phyloP scores from a whole-genome alignment of 2,113 vertebrate species.

The Mastomys coucha region DNA sequence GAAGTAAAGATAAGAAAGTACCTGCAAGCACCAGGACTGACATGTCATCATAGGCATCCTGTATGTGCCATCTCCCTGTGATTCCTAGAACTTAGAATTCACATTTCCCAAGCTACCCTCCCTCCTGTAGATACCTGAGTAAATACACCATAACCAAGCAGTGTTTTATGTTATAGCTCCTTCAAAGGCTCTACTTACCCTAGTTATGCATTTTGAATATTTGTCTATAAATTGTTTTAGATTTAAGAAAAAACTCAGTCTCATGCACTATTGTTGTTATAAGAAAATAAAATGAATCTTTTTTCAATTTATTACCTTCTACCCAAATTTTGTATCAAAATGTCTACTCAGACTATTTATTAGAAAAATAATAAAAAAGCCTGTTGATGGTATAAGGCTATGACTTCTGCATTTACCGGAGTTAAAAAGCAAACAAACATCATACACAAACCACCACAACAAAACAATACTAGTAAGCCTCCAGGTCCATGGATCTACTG shows the following conservation, averaged over 20 bases:
- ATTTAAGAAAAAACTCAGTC: not conserved
- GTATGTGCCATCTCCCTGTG: not conserved
- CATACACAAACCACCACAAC: no score
- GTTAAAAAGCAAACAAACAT: not conserved
- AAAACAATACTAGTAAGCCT: not conserved
- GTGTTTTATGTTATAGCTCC: not conserved
- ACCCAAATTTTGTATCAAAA: not conserved
- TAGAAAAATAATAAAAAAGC: not conserved
- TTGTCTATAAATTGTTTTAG: not conserved
- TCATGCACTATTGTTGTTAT: not conserved
- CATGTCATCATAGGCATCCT: fast-evolving
- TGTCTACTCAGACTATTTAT: not conserved
- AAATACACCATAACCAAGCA: not conserved
- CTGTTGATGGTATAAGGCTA: not conserved
- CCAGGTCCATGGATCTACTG: not conserved
- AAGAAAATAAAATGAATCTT: not conserved
- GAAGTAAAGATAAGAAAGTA: not conserved
- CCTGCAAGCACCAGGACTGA: no score
- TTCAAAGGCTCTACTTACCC: not conserved
- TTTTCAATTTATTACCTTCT: not conserved
- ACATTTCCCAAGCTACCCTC: not conserved
- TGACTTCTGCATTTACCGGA: not conserved
- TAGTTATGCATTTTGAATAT: not conserved
- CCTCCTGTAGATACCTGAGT: not conserved
- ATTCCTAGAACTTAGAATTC: not conserved